Base-by-base conservation (phyloP, 2,888 invertebrate species). In the Amphimallon solstitiale region DNA sequence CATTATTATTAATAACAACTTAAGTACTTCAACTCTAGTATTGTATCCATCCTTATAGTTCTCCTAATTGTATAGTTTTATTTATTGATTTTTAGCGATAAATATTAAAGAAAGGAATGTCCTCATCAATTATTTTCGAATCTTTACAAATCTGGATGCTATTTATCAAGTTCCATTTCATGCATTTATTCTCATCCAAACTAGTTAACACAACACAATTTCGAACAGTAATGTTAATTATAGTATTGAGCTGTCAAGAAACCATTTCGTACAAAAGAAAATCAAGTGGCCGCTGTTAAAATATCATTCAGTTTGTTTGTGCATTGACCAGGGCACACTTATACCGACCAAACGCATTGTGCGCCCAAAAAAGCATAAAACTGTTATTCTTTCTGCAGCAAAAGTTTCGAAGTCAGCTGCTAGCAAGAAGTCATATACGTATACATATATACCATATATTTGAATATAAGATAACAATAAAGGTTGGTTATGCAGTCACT, bases 381-480 rank as follows among this genome's bases (percentile, higher is more conserved):
- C 73, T 77, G 64, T 69, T 71, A 71, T 68, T 67, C 38, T 15
- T 23, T 12, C 52, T n/a, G n/a, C n/a, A 72, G 69, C 68, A 70
- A 71, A 71, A 69, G 56, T 56, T 65, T 21, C 23, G 64, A 70
- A 75, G 75, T 77, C 77, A 78, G 75, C 75, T 76, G 76, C 72
- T 62, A 71, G 72, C 72, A 75, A 74, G n/a, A n/a, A n/a, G n/a
- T n/a, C n/a, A n/a, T n/a, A n/a, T n/a, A n/a, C n/a, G n/a, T n/a
- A n/a, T n/a, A n/a, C n/a, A n/a, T n/a, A n/a, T n/a, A n/a, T n/a
- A n/a, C n/a, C n/a, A 72, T 35, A n/a, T 37, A 60, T 65, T 49
- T 48, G 17, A 65, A 52, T 52, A 38, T 21, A 29, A 9, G 29
- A 29, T 9, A 63, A 61, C 48, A 61, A 54, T 52, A 43, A 12